These are phyloP conservation scores for Drosophila serrata DNA, from an alignment of 1,140 invertebrate genomes.

Conservation along the genomic window DNA sequence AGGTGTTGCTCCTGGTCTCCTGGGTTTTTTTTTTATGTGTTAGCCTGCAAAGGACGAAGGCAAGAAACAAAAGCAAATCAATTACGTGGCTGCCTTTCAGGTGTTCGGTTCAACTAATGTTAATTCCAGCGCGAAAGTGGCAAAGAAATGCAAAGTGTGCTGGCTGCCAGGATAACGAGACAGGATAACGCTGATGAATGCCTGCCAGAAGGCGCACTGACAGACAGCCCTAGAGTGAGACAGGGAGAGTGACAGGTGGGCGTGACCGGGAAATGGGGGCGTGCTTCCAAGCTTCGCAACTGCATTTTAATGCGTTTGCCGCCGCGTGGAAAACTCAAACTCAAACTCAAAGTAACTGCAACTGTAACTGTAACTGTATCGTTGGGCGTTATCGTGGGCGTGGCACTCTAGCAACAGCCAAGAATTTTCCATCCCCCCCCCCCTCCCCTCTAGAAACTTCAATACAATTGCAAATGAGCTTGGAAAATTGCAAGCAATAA, in stretches of 20 bases:
- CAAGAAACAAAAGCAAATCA: conserved; percentile 35
- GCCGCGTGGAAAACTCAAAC: conserved; percentile 24
- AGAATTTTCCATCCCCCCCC: conserved; percentile 34
- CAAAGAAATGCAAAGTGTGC: conserved; percentile 59
- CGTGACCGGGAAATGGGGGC: conserved; percentile 7
- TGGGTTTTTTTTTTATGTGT: not conserved
- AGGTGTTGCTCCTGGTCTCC: conserved; percentile 3
- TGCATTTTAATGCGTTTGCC: conserved; percentile 77
- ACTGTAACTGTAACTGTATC: conserved; percentile 18
- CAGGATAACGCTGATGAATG: conserved; percentile 76
- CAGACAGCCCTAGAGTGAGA: not conserved
- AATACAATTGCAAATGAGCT: conserved; percentile 63
- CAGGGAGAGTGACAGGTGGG: conserved; percentile 7
- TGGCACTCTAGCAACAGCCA: conserved; percentile 11
- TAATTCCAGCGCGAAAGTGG: conserved; percentile 29
- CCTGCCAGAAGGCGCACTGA: conserved; percentile 22
- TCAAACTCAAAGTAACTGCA: conserved; percentile 25
- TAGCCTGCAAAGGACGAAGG: conserved; percentile 31
- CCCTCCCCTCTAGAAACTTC: conserved; percentile 27
- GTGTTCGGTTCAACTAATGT: conserved; percentile 36
- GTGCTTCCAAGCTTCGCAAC: conserved; percentile 48
- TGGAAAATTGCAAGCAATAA: conserved; percentile 16
- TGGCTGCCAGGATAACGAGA: conserved; percentile 64
- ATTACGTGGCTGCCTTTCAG: conserved; percentile 32
- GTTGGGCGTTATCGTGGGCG: conserved; percentile 10